Base-by-base conservation (phyloP, 2,888 invertebrate species). In the Entomobrya proxima region DNA sequence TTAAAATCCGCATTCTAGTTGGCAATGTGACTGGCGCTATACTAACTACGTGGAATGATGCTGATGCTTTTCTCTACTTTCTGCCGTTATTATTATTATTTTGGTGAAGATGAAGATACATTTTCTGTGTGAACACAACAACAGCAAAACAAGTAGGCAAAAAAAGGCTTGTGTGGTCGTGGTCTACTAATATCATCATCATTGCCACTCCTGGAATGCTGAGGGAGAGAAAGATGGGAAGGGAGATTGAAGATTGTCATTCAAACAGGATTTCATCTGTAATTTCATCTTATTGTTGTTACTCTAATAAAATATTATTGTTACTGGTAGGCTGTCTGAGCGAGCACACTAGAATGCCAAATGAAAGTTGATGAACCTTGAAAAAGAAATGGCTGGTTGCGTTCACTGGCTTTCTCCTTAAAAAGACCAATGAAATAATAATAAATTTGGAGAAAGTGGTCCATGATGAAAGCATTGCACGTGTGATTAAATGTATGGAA, bases 231-330 rank as follows among this genome's bases (percentile, higher is more conserved):
- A n/a, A n/a, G n/a, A n/a, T n/a, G n/a, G n/a, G n/a, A n/a, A n/a
- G n/a, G n/a, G n/a, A n/a, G 64, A 37, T 64, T 64, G 64, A 64
- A 64, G 37, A 37, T 64, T 64, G 64, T 21, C 37, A 11, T 64
- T 67, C 67, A 37, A 67, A 67, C 58, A 58, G 58, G 58, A 67
- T 40, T 67, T 67, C n/a, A n/a, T n/a, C 67, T 40, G 40, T 67
- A 37, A 67, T 67, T 67, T n/a, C 67, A 40, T 37, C 37, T 40
- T 13, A n/a, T n/a, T n/a, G n/a, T n/a, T n/a, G n/a, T n/a, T n/a
- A 35, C 37, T 13, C 67, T 40, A 37, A 67, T 37, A 64, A 37
- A 35, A 64, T 37, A 64, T 67, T 67, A 40, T 67, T 67, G n/a
- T 24, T 40, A n/a, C n/a, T n/a, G n/a, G n/a, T n/a, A n/a, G n/a